These are phyloP conservation scores for Cordilura impudica DNA, from an alignment of 2,888 invertebrate species.

Conservation along the genomic window DNA sequence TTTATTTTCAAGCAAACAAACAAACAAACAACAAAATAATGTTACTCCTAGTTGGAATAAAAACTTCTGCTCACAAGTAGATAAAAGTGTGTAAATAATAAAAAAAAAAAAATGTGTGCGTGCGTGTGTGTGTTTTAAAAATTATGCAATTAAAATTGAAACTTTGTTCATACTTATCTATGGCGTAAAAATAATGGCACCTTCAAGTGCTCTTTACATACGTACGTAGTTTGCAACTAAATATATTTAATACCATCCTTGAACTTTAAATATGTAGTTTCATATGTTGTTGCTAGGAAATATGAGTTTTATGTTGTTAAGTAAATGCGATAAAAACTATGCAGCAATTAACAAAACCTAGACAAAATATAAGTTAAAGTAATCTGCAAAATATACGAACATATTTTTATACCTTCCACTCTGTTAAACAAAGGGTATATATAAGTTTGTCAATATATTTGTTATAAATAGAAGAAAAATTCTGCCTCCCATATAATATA, in stretches of 20 bases:
- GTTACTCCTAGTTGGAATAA: neutral
- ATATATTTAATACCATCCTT: slow-evolving; percentile 32
- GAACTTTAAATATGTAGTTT: slow-evolving; percentile 32
- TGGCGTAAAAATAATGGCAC: neutral
- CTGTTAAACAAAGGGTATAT: too few species aligned
- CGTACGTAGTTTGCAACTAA: slow-evolving; percentile 2
- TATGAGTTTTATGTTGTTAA: too few species aligned
- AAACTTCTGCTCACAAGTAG: neutral
- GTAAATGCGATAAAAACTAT: too few species aligned
- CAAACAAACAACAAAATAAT: too few species aligned
- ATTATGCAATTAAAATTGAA: slow-evolving; percentile 46
- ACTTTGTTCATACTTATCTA: slow-evolving; percentile 15
- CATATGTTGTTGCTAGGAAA: too few species aligned
- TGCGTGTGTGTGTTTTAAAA: slow-evolving; percentile 22
- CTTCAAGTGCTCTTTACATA: slow-evolving; percentile 44
- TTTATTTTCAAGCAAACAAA: neutral
- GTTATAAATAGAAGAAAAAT: too few species aligned
- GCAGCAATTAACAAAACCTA: too few species aligned
- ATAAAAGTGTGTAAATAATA: neutral
- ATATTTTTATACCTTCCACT: too few species aligned
- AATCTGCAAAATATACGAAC: too few species aligned
- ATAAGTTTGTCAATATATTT: too few species aligned
- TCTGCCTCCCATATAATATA: too few species aligned
- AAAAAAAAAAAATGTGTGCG: neutral
- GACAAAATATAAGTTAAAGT: too few species aligned